Conservation (phyloP, 2,113 vertebrate genomes). For the Aythya baeri region DNA sequence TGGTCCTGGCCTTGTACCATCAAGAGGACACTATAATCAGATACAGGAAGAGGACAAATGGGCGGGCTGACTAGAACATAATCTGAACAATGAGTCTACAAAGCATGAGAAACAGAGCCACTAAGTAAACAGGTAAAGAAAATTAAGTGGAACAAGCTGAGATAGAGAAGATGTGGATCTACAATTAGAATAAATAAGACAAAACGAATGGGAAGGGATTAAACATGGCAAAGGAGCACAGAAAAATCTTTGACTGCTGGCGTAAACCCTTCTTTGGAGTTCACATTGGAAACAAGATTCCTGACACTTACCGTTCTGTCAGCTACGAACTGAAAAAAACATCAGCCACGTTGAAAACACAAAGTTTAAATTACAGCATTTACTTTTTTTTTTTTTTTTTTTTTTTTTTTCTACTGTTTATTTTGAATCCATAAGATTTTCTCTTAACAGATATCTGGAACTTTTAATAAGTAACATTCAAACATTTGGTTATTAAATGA, state of each 20-base stretch:
- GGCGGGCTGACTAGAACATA: neutral
- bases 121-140: neutral
- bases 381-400: neutral
- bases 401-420: neutral
- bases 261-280: neutral
- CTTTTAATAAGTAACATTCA: neutral
- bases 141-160: neutral
- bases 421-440: conserved; percentile 20
- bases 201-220: neutral
- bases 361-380: conserved; percentile 3
- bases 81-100: neutral
- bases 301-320: neutral
- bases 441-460: neutral
- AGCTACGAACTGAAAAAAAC: neutral
- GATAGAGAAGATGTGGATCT: neutral
- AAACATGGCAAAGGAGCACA: neutral
- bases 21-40: neutral
- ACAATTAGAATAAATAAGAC: neutral
- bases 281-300: neutral
- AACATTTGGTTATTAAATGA: neutral
- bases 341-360: conserved; percentile 14
- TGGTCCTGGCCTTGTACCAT: too few species aligned
- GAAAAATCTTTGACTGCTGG: neutral
- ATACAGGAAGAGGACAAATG: neutral
- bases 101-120: neutral